A percentile compares a stretch with the other conserved stretches of the same genome.
These are phyloP conservation scores for Microtus richardsoni DNA, from an alignment of 2,113 vertebrate genomes.

Conservation along the genomic window DNA sequence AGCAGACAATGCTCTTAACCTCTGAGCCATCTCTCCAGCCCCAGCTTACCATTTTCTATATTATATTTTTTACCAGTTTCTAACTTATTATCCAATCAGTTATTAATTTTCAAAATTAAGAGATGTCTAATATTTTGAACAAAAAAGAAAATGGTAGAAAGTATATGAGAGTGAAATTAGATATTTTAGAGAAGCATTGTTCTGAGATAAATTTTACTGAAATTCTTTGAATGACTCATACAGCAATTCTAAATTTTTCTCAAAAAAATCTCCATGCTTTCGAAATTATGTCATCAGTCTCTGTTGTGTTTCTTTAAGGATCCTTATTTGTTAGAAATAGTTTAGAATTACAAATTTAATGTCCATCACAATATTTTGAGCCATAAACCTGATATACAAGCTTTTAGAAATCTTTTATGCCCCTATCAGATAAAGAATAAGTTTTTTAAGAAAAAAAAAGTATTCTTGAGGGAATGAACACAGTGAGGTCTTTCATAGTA, in stretches of 20 bases:
- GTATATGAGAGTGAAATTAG: neutral
- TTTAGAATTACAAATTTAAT: neutral
- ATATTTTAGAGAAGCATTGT: neutral
- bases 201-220: neutral
- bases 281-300: neutral
- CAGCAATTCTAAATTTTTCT: neutral
- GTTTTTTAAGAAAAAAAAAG: neutral
- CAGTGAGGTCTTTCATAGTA: neutral
- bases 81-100: neutral
- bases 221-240: neutral
- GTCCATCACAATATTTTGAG: neutral
- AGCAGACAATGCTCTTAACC: too few species aligned
- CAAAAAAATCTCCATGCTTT: neutral
- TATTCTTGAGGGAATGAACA: neutral
- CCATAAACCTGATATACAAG: neutral
- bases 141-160: neutral
- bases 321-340: neutral
- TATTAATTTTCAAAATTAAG: neutral
- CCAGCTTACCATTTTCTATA: neutral
- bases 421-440: neutral
- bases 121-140: neutral
- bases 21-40: too few species aligned
- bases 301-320: neutral
- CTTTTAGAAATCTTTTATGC: neutral
- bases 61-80: neutral